Conservation (phyloP, 2,113 vertebrate species). For the Stigmatopora nigra region DNA sequence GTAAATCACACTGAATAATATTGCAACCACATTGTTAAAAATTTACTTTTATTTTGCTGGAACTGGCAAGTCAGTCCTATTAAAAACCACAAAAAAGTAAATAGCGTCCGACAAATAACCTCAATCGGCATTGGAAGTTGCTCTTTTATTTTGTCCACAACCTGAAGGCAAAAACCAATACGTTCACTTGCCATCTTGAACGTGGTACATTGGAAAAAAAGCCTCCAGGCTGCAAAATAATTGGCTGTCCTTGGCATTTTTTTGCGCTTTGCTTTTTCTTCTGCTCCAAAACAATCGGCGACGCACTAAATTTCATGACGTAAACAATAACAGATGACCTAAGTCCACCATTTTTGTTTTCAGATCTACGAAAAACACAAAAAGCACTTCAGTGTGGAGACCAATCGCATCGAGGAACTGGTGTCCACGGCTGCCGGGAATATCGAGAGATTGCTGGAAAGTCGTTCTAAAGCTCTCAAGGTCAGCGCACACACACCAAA, state of each 20-base stretch:
- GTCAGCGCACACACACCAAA: conserved; percentile 67
- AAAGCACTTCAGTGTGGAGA: conserved; percentile 77
- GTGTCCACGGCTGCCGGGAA: conserved; percentile 83
- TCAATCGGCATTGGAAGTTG: neutral
- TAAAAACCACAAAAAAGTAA: neutral
- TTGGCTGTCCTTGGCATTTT: conserved; percentile 63
- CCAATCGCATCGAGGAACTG: conserved; percentile 79
- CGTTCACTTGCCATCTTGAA: conserved; percentile 27
- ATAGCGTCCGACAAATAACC: neutral
- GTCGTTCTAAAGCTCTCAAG: conserved; percentile 82
- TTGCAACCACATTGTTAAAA: too few species aligned
- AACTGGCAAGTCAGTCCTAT: neutral
- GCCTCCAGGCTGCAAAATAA: conserved; percentile 60
- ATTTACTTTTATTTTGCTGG: neutral
- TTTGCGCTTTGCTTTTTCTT: conserved; percentile 32
- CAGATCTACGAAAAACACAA: conserved; percentile 80
- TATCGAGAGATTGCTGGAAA: conserved; percentile 84
- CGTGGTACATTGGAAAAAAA: conserved; percentile 38
- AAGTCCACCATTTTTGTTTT: conserved; percentile 2
- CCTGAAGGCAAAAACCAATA: conserved; percentile 17
- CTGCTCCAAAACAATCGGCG: conserved; percentile 29
- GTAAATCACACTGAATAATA: neutral
- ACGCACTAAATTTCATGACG: conserved; percentile 33
- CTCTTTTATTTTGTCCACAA: conserved; percentile 10
- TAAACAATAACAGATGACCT: conserved; percentile 15